Percentiles rank a stretch among this genome's conserved stretches.
Conservation (phyloP, 2,113 vertebrate genomes). For the Spea multiplicata region DNA sequence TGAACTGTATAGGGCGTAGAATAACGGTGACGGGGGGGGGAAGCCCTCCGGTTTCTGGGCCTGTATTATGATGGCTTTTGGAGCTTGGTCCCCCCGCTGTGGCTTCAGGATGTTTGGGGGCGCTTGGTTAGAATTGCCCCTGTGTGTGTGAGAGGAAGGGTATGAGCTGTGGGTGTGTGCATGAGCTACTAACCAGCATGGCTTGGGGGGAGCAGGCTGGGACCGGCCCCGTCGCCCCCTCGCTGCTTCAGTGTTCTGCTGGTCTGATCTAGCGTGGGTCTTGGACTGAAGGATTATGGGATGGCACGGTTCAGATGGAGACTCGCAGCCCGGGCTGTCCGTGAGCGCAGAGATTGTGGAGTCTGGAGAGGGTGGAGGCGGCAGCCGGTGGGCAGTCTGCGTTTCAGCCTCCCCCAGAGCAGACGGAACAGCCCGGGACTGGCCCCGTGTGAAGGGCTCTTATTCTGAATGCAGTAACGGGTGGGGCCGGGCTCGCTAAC, state of each 20-base stretch:
- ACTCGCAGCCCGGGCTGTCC: slow-evolving; percentile 34
- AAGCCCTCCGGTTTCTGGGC: not conserved
- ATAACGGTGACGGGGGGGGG: not conserved
- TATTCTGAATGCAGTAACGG: not conserved
- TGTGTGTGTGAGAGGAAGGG: not conserved
- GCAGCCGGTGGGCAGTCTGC: not conserved
- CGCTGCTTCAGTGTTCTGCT: slow-evolving; percentile 10
- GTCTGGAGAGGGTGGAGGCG: not conserved
- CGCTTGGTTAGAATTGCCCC: not conserved
- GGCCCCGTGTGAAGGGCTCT: not conserved
- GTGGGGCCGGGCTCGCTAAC: not conserved
- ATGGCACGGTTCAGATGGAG: not conserved
- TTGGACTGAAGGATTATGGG: not conserved
- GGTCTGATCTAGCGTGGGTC: not conserved
- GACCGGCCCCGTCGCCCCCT: not conserved
- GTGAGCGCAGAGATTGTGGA: not conserved
- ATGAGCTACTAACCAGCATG: slow-evolving; percentile 21
- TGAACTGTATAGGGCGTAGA: not conserved
- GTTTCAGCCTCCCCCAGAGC: not conserved
- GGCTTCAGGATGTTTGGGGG: not conserved
- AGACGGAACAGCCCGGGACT: not conserved
- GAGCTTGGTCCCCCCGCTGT: not conserved
- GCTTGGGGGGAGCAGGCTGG: not conserved
- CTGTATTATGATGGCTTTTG: slow-evolving; percentile 47
- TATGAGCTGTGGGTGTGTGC: not conserved